Base-by-base conservation (phyloP, 2,797 vertebrate genomes). In the Telmatherina bonti region DNA sequence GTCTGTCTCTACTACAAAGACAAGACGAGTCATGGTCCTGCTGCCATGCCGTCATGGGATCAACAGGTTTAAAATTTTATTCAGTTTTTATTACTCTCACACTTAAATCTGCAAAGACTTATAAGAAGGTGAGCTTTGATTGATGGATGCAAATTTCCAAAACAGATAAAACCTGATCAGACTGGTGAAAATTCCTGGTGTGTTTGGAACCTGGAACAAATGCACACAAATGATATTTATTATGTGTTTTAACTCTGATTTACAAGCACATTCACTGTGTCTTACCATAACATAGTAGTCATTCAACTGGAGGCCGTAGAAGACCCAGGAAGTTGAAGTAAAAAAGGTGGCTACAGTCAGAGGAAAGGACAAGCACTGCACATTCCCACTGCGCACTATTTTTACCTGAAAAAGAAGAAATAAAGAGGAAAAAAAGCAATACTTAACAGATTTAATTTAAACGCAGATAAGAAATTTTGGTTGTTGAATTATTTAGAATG, bases 321-420 rank as follows among this genome's bases (percentile, higher is more conserved):
- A 92, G 0, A 95, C 95, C 97, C 97, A 98, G 86, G 96, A 96
- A 54, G 94, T 83, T 20, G 97, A 97, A 1, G 97, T 94, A 79
- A 99, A 92, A 67, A 98, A 94, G 1, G 97, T 98, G 68, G 96
- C 91, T 16, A 98, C 93, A 0, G 96, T 95, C 82, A 98, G 90
- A 1, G 96, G 92, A 79, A 96, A 97, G 81, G 97, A 99, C 84
- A 99, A 89, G 55, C 96, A 92, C 45, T 93, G 92, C 0, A 96
- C 95, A 0, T 97, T 95, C 45, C 93, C 90, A n/a, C 85, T 96
- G 47, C 86, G 94, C 55, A 98, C 61, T 0, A 98, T 95, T 65
- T 90, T 92, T 64, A 95, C 88, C 97, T 98, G 3, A 26, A 76
- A 45, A 20, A 45, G 18, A 26, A 20, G 38, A 20, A 54, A 36